These are phyloP conservation scores for Coleophora deauratella DNA, from an alignment of 2,888 invertebrate species.

Conservation along the genomic window DNA sequence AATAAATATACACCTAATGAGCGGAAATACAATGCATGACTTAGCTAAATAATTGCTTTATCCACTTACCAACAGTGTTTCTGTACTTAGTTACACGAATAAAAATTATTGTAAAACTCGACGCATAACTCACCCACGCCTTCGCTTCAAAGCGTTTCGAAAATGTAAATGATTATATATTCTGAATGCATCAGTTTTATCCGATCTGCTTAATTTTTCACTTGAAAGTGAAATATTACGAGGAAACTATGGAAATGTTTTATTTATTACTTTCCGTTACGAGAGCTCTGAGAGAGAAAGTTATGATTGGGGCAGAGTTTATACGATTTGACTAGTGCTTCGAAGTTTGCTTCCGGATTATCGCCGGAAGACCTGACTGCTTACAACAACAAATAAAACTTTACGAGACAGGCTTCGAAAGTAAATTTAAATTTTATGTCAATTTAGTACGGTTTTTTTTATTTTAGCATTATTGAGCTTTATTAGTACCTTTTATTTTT, in stretches of 20 bases:
- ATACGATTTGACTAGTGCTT: conserved; percentile 39
- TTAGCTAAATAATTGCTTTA: conserved; percentile 67
- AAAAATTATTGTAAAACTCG: no score
- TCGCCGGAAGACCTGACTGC: no score
- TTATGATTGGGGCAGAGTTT: conserved; percentile 46
- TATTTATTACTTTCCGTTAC: conserved; percentile 44
- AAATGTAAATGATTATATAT: conserved; percentile 28
- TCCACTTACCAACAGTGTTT: conserved; percentile 33
- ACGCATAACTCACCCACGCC: no score
- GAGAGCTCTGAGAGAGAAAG: conserved; percentile 32
- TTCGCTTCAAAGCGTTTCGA: not conserved
- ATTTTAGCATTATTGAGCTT: no score
- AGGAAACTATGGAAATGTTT: conserved; percentile 33
- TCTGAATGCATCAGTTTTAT: conserved; percentile 23
- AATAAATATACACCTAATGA: conserved; percentile 74
- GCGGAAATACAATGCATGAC: conserved; percentile 70
- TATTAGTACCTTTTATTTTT: no score
- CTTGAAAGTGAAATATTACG: conserved; percentile 28
- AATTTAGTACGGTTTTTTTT: no score
- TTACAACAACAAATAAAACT: no score
- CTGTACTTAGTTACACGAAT: conserved; percentile 10
- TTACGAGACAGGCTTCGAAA: no score
- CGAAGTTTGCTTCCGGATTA: conserved; percentile 11
- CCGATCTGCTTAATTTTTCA: conserved; percentile 29
- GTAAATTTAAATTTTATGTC: no score